Evolutionary conservation across 1,140 invertebrate genomes (phyloP).

Genomic region (Diploscapter pachys): DNA sequence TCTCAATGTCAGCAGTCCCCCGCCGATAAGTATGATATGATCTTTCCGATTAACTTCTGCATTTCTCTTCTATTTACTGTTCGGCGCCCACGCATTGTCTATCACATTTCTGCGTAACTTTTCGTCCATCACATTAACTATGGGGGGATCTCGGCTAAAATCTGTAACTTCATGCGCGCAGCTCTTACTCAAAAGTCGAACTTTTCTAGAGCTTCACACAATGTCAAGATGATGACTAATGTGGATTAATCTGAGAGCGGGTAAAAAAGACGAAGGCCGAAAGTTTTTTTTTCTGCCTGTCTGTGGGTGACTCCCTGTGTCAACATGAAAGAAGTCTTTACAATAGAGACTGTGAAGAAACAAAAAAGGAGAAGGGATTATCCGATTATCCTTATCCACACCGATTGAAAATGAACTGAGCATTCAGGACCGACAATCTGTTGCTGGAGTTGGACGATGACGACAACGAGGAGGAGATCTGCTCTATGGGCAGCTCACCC

Average conservation of each 20-base stretch:
- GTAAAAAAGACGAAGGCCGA: background rate
- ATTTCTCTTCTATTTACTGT: too few relatives aligned
- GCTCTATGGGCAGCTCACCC: constrained; percentile 2
- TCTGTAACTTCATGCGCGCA: too few relatives aligned
- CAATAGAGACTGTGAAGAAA: background rate
- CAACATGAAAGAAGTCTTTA: constrained; percentile 2
- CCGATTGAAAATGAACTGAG: background rate
- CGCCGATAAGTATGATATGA: too few relatives aligned
- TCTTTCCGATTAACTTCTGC: too few relatives aligned
- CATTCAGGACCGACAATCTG: constrained; percentile 48
- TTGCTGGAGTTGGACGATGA: constrained; percentile 47
- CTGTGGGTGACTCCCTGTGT: background rate
- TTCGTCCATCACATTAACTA: too few relatives aligned
- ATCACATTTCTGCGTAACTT: too few relatives aligned
- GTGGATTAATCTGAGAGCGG: background rate
- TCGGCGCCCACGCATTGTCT: too few relatives aligned
- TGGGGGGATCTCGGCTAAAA: too few relatives aligned
- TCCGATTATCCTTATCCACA: too few relatives aligned
- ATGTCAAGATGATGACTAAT: too few relatives aligned
- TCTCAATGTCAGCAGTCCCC: background rate
- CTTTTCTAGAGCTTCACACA: too few relatives aligned
- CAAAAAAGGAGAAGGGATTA: background rate
- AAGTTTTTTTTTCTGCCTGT: background rate
- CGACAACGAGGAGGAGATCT: background rate
- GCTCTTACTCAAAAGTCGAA: too few relatives aligned